Conservation (phyloP, 92 coral and sea anemone genomes). For the Virgularia gustaviana region DNA sequence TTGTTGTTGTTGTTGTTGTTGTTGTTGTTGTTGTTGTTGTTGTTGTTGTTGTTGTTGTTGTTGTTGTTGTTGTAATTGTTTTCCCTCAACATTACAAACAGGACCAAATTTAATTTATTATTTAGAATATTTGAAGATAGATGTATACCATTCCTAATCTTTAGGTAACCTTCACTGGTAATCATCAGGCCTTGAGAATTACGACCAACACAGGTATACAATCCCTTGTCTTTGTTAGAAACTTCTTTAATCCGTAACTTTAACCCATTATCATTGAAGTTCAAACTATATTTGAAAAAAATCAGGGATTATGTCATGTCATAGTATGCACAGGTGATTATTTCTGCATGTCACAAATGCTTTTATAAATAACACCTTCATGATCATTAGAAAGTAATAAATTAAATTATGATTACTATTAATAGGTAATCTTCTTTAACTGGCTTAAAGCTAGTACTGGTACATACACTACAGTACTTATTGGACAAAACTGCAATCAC, state of each 20-base stretch:
- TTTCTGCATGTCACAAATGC: too few relatives aligned
- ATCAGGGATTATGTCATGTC: too few relatives aligned
- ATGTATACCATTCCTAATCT: background rate
- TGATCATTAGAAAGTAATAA: background rate
- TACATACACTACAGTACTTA: too few relatives aligned
- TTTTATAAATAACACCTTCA: background rate
- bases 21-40: too few relatives aligned
- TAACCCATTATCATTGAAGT: constrained; percentile 2
- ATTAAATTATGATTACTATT: background rate
- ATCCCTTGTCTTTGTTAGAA: background rate
- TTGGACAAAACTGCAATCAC: too few relatives aligned
- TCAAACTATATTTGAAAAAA: background rate
- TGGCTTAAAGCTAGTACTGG: background rate
- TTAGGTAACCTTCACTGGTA: constrained; percentile 2
- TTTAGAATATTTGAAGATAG: too few relatives aligned
- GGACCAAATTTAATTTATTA: too few relatives aligned
- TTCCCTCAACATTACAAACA: too few relatives aligned
- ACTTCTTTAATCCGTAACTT: constrained; percentile 7
- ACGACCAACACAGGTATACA: constrained; percentile 27
- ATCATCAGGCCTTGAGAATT: background rate
- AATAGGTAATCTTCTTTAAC: background rate
- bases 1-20: too few relatives aligned
- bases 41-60: too few relatives aligned
- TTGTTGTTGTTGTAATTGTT: background rate
- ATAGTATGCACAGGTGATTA: too few relatives aligned